phyloP scores from a whole-genome alignment of 2,113 vertebrate species.

The Larimichthys crocea region DNA sequence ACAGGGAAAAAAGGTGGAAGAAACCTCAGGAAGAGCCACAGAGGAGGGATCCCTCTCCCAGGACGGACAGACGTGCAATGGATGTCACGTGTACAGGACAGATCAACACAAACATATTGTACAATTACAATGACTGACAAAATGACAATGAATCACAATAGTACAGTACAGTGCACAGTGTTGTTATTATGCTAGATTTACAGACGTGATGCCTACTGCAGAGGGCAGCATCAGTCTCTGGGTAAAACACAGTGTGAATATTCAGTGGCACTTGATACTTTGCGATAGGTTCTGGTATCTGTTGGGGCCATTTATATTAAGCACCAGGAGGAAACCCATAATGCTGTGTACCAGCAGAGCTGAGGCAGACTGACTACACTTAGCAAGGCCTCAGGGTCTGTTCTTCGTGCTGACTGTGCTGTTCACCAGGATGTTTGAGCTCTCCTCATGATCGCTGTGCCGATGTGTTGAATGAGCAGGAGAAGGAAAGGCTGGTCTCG shows the following conservation, averaged over 20 bases:
- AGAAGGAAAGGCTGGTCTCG: slow-evolving; percentile 37
- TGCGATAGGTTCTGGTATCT: not conserved
- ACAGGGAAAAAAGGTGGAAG: no score
- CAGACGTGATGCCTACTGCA: not conserved
- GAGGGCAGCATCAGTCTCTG: not conserved
- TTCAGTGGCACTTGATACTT: not conserved
- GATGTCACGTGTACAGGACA: no score
- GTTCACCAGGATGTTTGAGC: slow-evolving; percentile 42
- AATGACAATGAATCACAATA: no score
- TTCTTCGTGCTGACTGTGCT: slow-evolving; percentile 49
- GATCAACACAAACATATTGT: no score
- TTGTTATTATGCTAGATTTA: not conserved
- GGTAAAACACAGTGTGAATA: not conserved
- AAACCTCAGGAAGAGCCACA: no score
- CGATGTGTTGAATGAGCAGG: slow-evolving; percentile 60
- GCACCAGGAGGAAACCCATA: not conserved
- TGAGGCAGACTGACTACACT: not conserved
- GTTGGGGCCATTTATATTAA: not conserved
- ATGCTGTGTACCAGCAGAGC: not conserved
- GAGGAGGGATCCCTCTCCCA: no score
- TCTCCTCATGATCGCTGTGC: slow-evolving; percentile 18
- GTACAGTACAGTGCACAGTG: no score
- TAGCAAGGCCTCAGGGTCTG: not conserved
- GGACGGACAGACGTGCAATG: no score
- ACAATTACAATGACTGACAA: no score